A percentile compares a stretch with the other conserved stretches of the same genome.
Evolutionary conservation across 2,888 invertebrate species (phyloP).

Genomic region (Pyralis farinalis): DNA sequence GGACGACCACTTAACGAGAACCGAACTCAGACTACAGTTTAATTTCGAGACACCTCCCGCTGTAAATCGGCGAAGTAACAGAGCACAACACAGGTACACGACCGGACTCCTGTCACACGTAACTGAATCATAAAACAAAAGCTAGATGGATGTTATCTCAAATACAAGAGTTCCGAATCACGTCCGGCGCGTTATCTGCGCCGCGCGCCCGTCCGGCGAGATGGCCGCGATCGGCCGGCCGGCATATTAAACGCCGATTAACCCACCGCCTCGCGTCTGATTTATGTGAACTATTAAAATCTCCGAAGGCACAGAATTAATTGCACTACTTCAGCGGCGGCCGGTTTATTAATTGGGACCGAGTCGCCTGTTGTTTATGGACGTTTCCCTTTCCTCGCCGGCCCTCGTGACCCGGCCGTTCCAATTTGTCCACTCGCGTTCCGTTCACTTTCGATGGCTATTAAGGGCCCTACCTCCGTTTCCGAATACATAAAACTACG

Average conservation of each 20-base stretch:
- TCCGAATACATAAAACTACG: constrained; percentile 37
- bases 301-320: constrained; percentile 79
- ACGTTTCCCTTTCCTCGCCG: constrained; percentile 62
- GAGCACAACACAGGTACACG: constrained; percentile 21
- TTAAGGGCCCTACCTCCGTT: constrained; percentile 66
- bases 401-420: constrained; percentile 71
- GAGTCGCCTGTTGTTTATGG: constrained; percentile 77
- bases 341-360: constrained; percentile 78
- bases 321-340: constrained; percentile 76
- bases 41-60: constrained; percentile 50
- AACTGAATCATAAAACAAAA: background rate
- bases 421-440: constrained; percentile 77
- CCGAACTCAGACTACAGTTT: constrained; percentile 71
- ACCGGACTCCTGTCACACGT: background rate
- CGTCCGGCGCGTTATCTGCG: constrained; percentile 45
- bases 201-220: constrained; percentile 28
- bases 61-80: constrained; percentile 15
- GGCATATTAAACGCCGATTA: constrained; percentile 79
- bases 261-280: constrained; percentile 72
- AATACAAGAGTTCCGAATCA: constrained; percentile 34
- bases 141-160: constrained; percentile 23
- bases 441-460: constrained; percentile 72
- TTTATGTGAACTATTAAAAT: constrained; percentile 81
- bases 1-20: constrained; percentile 77
- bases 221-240: constrained; percentile 50